Conservation (phyloP, 2,113 vertebrate species). For the Polypterus senegalus region DNA sequence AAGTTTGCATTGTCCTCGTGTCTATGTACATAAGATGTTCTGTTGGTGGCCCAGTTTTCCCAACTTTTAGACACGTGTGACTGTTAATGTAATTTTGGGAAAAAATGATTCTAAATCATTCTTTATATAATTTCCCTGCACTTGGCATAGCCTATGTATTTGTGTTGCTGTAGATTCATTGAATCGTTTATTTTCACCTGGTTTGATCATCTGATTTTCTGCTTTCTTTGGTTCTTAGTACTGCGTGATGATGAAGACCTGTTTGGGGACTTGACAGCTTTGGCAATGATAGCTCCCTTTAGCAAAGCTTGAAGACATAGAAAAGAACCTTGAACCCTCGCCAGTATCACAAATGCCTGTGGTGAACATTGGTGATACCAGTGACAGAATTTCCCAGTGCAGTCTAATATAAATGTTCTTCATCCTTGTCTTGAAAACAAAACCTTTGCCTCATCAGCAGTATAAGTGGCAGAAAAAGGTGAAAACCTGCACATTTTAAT, state of each 20-base stretch:
- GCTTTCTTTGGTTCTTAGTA: conserved; percentile 38
- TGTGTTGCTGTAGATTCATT: too few species aligned
- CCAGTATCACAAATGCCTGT: not conserved
- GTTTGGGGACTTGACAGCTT: conserved; percentile 73
- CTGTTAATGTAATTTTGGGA: too few species aligned
- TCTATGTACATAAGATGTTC: too few species aligned
- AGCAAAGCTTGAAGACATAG: conserved; percentile 52
- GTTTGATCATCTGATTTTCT: not conserved
- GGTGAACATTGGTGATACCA: not conserved
- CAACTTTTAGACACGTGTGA: too few species aligned
- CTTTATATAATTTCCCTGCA: too few species aligned
- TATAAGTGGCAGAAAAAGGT: not conserved
- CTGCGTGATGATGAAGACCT: conserved; percentile 65
- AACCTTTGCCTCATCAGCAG: not conserved
- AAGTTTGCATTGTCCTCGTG: too few species aligned
- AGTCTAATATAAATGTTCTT: not conserved
- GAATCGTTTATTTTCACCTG: too few species aligned
- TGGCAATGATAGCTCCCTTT: conserved; percentile 56
- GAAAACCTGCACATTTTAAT: not conserved
- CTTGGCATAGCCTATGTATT: too few species aligned
- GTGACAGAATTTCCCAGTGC: not conserved
- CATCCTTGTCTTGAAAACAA: not conserved
- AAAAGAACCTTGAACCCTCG: conserved; percentile 28
- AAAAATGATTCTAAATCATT: too few species aligned
- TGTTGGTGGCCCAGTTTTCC: too few species aligned